Conservation (phyloP, 2,113 vertebrate species). For the Chloropsis cyanopogon region DNA sequence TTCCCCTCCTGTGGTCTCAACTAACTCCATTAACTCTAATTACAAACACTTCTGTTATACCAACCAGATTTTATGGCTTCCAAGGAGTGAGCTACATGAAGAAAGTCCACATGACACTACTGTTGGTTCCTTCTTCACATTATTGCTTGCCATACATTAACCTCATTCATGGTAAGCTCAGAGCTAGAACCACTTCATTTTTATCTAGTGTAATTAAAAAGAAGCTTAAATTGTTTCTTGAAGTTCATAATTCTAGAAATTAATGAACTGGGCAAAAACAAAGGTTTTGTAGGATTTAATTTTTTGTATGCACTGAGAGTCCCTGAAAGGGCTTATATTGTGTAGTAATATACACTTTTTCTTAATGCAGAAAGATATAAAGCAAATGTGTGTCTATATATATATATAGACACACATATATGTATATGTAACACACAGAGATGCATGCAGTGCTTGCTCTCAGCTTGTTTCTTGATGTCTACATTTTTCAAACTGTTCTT, state of each 20-base stretch:
- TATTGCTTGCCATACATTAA: background rate
- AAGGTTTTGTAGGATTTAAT: background rate
- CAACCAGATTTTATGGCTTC: conserved; percentile 19
- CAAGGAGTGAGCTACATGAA: background rate
- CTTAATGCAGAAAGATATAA: background rate
- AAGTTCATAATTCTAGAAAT: background rate
- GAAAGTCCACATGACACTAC: background rate
- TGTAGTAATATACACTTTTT: background rate
- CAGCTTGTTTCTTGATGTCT: too few species aligned
- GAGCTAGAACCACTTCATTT: background rate
- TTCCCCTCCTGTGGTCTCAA: conserved; percentile 13
- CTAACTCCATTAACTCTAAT: conserved; percentile 22
- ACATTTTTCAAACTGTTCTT: too few species aligned
- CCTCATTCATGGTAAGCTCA: background rate
- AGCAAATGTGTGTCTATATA: background rate
- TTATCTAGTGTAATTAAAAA: background rate
- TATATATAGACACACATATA: too few species aligned
- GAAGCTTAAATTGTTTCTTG: background rate
- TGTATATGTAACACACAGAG: too few species aligned
- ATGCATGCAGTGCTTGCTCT: too few species aligned
- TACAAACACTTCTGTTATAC: conserved; percentile 48
- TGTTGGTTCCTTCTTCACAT: background rate
- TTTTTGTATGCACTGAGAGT: background rate
- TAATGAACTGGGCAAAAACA: background rate
- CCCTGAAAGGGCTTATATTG: background rate